These are phyloP conservation scores for Himalopsyche tibetana DNA, from an alignment of 2,888 invertebrate species.

Conservation along the genomic window DNA sequence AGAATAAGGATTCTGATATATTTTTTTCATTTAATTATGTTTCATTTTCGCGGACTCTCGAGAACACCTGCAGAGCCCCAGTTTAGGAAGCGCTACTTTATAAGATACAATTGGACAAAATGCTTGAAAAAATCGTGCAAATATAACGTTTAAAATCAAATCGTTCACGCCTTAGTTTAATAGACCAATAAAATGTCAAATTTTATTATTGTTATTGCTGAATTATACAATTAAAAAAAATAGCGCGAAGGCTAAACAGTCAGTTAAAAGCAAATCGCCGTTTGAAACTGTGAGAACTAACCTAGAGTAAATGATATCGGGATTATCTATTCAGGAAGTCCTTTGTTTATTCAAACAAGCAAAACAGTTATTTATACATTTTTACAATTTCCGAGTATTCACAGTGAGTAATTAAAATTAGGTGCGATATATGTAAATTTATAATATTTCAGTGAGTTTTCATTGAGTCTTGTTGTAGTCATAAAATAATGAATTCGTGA, in stretches of 20 bases:
- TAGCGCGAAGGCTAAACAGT: not conserved
- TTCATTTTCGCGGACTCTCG: no score
- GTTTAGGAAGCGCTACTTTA: no score
- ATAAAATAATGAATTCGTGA: no score
- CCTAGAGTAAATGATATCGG: not conserved
- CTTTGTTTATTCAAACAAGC: slow-evolving; percentile 33
- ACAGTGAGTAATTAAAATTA: not conserved
- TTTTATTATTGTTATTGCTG: not conserved
- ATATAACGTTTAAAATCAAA: not conserved
- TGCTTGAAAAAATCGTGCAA: not conserved
- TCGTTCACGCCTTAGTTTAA: not conserved
- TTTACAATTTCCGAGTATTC: slow-evolving; percentile 11
- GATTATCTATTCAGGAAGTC: slow-evolving; percentile 35
- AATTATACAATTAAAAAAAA: slow-evolving; percentile 11
- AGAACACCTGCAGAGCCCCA: no score
- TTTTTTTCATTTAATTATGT: no score
- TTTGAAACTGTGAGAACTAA: slow-evolving; percentile 31
- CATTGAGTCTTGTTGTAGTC: no score
- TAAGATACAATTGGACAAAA: no score
- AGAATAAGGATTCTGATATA: no score
- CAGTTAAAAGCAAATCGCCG: slow-evolving; percentile 22
- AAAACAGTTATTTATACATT: slow-evolving; percentile 26
- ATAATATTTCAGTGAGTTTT: no score
- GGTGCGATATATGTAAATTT: no score
- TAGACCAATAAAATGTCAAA: slow-evolving; percentile 3